Evolutionary conservation across 2,888 invertebrate genomes (phyloP).

Genomic region (Aspidapion aeneum): DNA sequence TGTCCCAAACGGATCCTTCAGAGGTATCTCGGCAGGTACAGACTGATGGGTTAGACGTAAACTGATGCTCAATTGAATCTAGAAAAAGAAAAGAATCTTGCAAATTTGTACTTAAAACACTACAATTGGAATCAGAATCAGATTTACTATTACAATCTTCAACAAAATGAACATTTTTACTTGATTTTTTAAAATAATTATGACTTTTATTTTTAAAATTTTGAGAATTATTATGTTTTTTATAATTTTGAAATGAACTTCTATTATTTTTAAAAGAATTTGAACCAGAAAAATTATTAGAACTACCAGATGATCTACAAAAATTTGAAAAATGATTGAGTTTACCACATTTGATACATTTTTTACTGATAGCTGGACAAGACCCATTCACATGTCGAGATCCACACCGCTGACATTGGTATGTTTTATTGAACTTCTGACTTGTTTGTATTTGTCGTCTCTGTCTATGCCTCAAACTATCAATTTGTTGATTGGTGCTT

Average conservation of each 20-base stretch:
- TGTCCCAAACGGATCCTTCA: not conserved
- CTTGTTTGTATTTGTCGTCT: not conserved
- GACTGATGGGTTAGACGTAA: too few species aligned
- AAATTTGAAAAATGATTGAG: too few species aligned
- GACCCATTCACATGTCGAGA: constrained; percentile 16
- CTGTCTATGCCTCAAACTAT: not conserved
- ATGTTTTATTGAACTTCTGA: not conserved
- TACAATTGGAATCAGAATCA: not conserved
- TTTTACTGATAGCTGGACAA: constrained; percentile 13
- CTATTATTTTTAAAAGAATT: not conserved
- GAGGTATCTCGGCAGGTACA: not conserved
- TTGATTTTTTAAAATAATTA: not conserved
- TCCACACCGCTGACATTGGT: not conserved
- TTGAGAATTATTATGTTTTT: not conserved
- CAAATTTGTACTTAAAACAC: not conserved
- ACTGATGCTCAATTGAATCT: not conserved
- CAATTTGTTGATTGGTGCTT: not conserved
- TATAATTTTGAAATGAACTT: not conserved
- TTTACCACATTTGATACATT: constrained; percentile 11
- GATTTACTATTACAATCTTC: not conserved
- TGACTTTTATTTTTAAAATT: too few species aligned
- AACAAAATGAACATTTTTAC: not conserved
- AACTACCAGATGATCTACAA: not conserved
- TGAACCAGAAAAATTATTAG: not conserved
- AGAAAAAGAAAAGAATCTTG: not conserved